These are phyloP conservation scores for Mesopsocus fuscifrons DNA, from an alignment of 2,888 invertebrate genomes.

Conservation along the genomic window DNA sequence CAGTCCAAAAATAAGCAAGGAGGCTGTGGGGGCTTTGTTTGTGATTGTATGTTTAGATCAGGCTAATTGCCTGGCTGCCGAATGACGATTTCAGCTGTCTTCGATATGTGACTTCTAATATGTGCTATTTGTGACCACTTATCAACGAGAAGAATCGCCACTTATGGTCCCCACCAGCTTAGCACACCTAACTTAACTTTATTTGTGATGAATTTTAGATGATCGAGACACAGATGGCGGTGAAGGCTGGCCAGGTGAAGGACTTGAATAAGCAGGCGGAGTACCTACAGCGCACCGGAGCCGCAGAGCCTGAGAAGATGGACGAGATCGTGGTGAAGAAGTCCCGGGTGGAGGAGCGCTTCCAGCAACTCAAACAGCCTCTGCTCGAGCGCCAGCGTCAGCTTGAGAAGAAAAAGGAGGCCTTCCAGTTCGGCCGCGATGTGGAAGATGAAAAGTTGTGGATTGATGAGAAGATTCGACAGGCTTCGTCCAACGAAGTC, in stretches of 20 bases:
- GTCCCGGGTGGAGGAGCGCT: slow-evolving; percentile 80
- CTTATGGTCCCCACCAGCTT: too few species aligned
- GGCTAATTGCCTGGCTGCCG: too few species aligned
- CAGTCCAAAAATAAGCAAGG: too few species aligned
- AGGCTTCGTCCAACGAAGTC: slow-evolving; percentile 75
- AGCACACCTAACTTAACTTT: too few species aligned
- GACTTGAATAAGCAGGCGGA: slow-evolving; percentile 92
- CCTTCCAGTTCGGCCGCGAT: slow-evolving; percentile 92
- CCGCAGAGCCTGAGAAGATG: slow-evolving; percentile 94
- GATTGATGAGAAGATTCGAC: slow-evolving; percentile 93
- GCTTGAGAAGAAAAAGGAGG: slow-evolving; percentile 94
- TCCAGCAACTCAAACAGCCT: slow-evolving; percentile 88
- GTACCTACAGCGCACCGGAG: slow-evolving; percentile 67
- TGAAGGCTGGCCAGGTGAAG: slow-evolving; percentile 83
- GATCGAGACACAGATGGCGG: slow-evolving; percentile 96
- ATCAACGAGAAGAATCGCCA: too few species aligned
- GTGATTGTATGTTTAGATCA: too few species aligned
- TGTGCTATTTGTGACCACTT: too few species aligned
- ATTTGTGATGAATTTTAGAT: too few species aligned
- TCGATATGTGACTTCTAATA: too few species aligned
- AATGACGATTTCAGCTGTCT: too few species aligned
- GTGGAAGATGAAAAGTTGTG: slow-evolving; percentile 97
- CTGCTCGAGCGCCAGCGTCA: slow-evolving; percentile 71
- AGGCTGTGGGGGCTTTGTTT: too few species aligned
- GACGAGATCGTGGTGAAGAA: slow-evolving; percentile 92